Base-by-base conservation (phyloP, 1,140 invertebrate genomes). In the Caenorhabditis briggsae region DNA sequence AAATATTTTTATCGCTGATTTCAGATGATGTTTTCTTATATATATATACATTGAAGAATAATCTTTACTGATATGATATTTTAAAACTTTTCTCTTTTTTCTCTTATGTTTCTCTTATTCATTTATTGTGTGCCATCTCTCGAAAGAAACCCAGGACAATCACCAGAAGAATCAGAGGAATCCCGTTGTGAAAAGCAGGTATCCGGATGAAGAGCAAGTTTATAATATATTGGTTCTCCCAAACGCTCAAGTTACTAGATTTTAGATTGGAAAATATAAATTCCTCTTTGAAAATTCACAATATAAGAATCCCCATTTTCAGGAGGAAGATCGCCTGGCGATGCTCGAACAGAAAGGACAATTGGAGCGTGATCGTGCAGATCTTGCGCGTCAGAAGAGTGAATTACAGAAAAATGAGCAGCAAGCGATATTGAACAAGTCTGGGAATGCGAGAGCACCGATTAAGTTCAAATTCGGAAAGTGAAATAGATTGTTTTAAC, bases 261-360 rank as follows among this genome's bases (percentile, higher is more conserved):
- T 53, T 16, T 53, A 53, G 50, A 53, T 53, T 16, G 16, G 50
- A 53, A 53, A 53, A 14, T 11, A 8, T 53, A 53, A 14, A 53
- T 11, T 58, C 20, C 3, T 20, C 56, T 20, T 58, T 20, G 8
- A 58, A 58, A n/a, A 53, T 53, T 20, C 56, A 58, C 20, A 8
- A 58, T 46, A 18, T 74, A 46, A 65, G 6, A 25, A 12, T 65
- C 6, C 9, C 12, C 9, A 14, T 7, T 78, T 78, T 78, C 70
- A 78, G 70, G 70, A 78, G n/a, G 70, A 78, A 50, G 70, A 78
- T 23, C 70, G 70, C 14, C n/a, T 78, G 46, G 46, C 46, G n/a
- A 78, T 78, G 70, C 70, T 78, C n/a, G 70, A 78, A n/a, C 70
- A 78, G 14, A 78, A 78, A n/a, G 18, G 70, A 9, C 70, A 78